Base-by-base conservation (phyloP, 2,888 invertebrate species). In the Eupeodes luniger region DNA sequence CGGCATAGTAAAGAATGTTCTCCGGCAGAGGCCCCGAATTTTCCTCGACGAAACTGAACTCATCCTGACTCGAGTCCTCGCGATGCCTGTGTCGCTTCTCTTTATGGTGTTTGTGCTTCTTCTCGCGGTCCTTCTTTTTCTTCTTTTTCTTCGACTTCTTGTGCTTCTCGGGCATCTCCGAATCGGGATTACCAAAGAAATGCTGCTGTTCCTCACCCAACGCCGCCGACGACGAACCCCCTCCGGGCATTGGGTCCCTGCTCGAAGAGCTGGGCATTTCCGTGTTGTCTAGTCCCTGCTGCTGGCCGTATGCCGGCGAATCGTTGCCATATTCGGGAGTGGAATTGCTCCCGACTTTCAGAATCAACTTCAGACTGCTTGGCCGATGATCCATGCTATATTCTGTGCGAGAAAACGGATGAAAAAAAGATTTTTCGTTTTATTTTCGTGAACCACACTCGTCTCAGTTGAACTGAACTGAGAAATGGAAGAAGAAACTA, bases 131-230 rank as follows among this genome's bases (percentile, higher is more conserved):
- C 92, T 96, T 96, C 93, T 96, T 97, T 94, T 96, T 97, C 93
- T 97, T 96, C 92, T 96, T 96, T 93, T 96, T 96, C 91, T 96
- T 96, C 0, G 96, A 94, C 91, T 96, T 96, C 90, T 96, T 96
- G 90, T 96, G 96, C 5, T 95, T 95, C 67, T 94, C 93, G 0
- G 92, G 92, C 90, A 61, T 93, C 92, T 10, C 27, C 27, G 27
- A 27, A 27, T 91, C 92, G 0, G 80, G 78, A 59, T 89, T 76
- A 64, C 91, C 76, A 36, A 82, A 85, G 9, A 78, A 81, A 57
- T 77, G 72, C 6, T 70, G 40, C 4, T 70, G 16, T 19, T 53
- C 69, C 11, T 86, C 83, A n/a, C 77, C 89, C 14, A 51, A 64
- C 3, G 27, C 9, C 6, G 77, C 89, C 14, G 44, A 69, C 3